Conservation (phyloP, 2,113 vertebrate genomes). For the Pterocles burchelli region DNA sequence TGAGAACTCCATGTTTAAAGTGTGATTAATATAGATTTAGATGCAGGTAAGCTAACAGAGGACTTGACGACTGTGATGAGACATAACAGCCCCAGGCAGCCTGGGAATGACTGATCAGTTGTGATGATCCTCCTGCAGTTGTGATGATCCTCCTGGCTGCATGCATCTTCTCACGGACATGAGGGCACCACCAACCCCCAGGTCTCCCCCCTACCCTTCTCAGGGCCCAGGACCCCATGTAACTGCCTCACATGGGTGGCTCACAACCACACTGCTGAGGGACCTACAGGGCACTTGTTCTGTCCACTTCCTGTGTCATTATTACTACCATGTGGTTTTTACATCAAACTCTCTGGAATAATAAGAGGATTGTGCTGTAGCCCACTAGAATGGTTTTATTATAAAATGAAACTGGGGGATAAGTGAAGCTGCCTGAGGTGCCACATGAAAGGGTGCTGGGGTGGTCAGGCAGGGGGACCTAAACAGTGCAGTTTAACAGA, state of each 20-base stretch:
- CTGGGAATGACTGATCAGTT: neutral
- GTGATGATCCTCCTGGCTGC: neutral
- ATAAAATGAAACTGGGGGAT: neutral
- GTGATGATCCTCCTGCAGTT: neutral
- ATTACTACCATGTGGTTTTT: accelerated
- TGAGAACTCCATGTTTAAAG: neutral
- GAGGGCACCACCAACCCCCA: neutral
- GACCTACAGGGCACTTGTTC: neutral
- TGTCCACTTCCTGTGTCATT: neutral
- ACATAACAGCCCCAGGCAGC: accelerated
- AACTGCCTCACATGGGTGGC: neutral
- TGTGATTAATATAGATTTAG: neutral
- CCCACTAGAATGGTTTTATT: neutral
- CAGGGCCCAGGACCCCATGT: neutral
- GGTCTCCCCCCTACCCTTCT: neutral
- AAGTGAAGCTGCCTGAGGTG: neutral
- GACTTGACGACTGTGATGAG: neutral
- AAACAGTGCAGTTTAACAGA: accelerated
- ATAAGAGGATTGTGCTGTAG: neutral
- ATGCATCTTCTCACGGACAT: neutral
- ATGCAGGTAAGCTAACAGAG: neutral
- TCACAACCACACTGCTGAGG: accelerated
- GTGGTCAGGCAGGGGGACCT: neutral
- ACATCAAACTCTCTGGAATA: neutral
- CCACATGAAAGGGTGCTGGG: accelerated